A percentile compares a stretch with the other conserved stretches of the same genome.
These are phyloP conservation scores for Orthosia gracilis DNA, from an alignment of 2,888 invertebrate genomes.

Conservation along the genomic window DNA sequence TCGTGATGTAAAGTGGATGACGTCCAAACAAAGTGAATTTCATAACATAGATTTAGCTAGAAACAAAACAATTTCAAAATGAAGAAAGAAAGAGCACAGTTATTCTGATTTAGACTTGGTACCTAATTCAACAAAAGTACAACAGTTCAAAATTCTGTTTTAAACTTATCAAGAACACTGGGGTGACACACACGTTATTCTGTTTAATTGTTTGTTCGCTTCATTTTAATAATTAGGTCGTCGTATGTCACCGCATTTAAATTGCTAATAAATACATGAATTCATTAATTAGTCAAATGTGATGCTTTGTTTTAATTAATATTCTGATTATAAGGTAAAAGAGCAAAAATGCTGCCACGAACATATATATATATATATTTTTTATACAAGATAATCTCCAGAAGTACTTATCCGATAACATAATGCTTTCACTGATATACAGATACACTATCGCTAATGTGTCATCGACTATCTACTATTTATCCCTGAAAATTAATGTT, in stretches of 20 bases:
- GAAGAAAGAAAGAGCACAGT: not conserved
- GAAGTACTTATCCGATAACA: too few species aligned
- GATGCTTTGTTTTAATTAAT: constrained; percentile 20
- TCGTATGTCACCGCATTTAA: constrained; percentile 46
- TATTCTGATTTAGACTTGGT: not conserved
- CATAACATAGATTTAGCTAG: not conserved
- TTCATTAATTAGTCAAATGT: constrained; percentile 34
- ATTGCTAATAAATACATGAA: constrained; percentile 49
- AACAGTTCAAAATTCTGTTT: not conserved
- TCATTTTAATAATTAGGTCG: constrained; percentile 52
- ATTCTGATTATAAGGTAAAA: not conserved
- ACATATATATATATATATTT: too few species aligned
- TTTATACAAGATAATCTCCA: too few species aligned
- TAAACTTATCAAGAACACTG: not conserved
- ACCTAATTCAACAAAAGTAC: not conserved
- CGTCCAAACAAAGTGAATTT: not conserved
- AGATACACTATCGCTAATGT: too few species aligned
- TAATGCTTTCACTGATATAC: too few species aligned
- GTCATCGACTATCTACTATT: too few species aligned
- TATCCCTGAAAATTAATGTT: too few species aligned
- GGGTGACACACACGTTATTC: constrained; percentile 28
- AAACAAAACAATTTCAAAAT: not conserved
- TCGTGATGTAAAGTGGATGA: not conserved
- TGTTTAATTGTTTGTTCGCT: constrained; percentile 28
- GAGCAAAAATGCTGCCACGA: not conserved